Conservation (phyloP, 2,888 invertebrate species). For the Craniophora ligustri region DNA sequence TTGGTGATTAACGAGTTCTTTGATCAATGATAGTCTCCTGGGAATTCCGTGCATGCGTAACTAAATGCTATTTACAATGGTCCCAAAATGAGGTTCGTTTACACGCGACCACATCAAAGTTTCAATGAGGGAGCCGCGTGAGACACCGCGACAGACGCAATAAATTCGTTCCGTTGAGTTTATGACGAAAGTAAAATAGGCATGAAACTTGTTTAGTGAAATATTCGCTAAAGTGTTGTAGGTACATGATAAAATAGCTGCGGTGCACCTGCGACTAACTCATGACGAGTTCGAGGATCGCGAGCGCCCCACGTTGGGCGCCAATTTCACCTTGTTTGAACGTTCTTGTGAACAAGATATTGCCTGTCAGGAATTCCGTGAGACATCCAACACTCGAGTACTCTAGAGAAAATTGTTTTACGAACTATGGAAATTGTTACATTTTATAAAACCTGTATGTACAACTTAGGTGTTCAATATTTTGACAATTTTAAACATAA, state of each 20-base stretch:
- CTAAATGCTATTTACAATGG: slow-evolving; percentile 33
- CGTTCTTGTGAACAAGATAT: slow-evolving; percentile 72
- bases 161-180: slow-evolving; percentile 69
- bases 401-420: slow-evolving; percentile 57
- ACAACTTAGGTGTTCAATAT: slow-evolving; percentile 1
- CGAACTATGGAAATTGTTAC: slow-evolving; percentile 53
- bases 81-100: slow-evolving; percentile 13
- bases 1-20: slow-evolving; percentile 65
- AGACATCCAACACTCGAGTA: slow-evolving; percentile 65
- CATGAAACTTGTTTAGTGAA: slow-evolving; percentile 74
- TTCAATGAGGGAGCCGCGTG: slow-evolving; percentile 57
- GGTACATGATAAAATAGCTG: slow-evolving; percentile 77
- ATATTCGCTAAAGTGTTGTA: slow-evolving; percentile 78
- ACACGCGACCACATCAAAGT: slow-evolving; percentile 56
- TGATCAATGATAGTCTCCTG: slow-evolving; percentile 38
- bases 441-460: slow-evolving; percentile 32
- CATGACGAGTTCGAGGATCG: slow-evolving; percentile 66
- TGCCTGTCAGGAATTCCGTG: slow-evolving; percentile 67
- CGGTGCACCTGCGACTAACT: slow-evolving; percentile 80
- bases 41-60: slow-evolving; percentile 33
- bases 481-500: neutral
- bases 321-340: slow-evolving; percentile 78
- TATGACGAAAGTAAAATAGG: slow-evolving; percentile 73
- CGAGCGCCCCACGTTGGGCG: slow-evolving; percentile 64
- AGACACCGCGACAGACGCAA: slow-evolving; percentile 60